Base-by-base conservation (phyloP, 92 coral and sea anemone genomes). In the Phenganax subtilis region DNA sequence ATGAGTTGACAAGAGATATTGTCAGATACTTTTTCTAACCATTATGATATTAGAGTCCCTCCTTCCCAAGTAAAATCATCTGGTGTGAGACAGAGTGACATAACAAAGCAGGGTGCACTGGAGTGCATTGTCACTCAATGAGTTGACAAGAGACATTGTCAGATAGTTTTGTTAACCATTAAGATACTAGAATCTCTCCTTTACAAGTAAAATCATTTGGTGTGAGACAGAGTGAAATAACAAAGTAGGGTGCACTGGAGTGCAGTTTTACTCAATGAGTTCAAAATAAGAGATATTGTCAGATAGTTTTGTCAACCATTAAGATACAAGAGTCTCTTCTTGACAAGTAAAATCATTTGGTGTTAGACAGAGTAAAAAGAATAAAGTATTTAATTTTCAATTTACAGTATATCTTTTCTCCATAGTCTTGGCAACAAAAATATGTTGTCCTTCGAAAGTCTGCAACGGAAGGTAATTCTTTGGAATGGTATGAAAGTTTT, bases 401-500 rank as follows among this genome's bases (percentile, higher is more conserved):
- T 25, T 55, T 10, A 31, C 25, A 20, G 25, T 20, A 2, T 77
- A 12, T 60, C 11, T 1, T 79, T 51, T 79, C 17, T n/a, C 28
- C 0, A 59, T 44, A 79, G 83, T 7, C 73, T 14, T 79, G 83
- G 83, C 73, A 79, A 25, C 68, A 9, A 10, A 79, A 64, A 54
- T 79, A 79, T 16, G 37, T 79, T 79, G 73, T 47, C 12, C 65
- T 79, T 51, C 67, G 55, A 20, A 79, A 79, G 83, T 64, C 72
- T 3, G 51, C 53, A 5, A 73, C 60, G 7, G 54, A 79, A 27
- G 51, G 51, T 3, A 68, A 17, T 2, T 51, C 56, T 64, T 68
- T 79, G 16, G 83, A 79, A 12, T 79, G 83, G 83, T 79, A 79
- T 54, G 83, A 79, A 28, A 79, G 15, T 68, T 29, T 10, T 15